Conservation (phyloP, 37 sponge, comb jelly and placozoan genomes). For the Cladorhizidae sp. region DNA sequence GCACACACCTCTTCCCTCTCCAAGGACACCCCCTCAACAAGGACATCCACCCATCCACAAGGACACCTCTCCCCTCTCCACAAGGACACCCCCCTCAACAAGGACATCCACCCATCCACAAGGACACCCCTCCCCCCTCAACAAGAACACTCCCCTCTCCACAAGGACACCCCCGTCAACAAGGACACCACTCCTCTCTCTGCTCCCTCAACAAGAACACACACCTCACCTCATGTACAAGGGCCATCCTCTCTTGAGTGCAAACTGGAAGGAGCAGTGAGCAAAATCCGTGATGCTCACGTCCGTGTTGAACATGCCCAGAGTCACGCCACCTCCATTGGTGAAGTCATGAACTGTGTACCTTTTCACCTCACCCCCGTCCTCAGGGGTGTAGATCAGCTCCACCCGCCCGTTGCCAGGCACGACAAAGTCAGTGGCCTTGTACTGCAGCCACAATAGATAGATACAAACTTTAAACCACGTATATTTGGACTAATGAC, state of each 20-base stretch:
- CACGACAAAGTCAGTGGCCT: constrained; percentile 95
- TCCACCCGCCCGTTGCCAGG: constrained; percentile 92
- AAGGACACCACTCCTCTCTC: too few species aligned
- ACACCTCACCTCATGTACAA: constrained; percentile 88
- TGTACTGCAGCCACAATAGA: constrained; percentile 64
- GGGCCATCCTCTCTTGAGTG: constrained; percentile 88
- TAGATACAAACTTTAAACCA: not conserved
- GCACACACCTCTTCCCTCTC: too few species aligned
- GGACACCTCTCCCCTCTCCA: too few species aligned
- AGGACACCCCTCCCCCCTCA: too few species aligned
- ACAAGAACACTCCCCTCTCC: too few species aligned
- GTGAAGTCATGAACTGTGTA: constrained; percentile 77
- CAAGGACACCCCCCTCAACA: too few species aligned
- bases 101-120: too few species aligned
- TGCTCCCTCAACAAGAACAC: too few species aligned
- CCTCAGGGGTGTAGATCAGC: constrained; percentile 83
- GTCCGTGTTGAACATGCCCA: constrained; percentile 98
- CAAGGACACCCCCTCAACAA: too few species aligned
- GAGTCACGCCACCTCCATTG: constrained; percentile 87
- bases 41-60: too few species aligned
- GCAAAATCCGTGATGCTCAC: constrained; percentile 94
- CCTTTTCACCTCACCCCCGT: constrained; percentile 70
- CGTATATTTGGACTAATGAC: not conserved
- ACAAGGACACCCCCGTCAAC: too few species aligned
- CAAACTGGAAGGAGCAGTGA: constrained; percentile 88